Percentiles rank a stretch among this genome's conserved stretches.
phyloP scores from a whole-genome alignment of 2,113 vertebrate species.

The Prunella fulvescens region DNA sequence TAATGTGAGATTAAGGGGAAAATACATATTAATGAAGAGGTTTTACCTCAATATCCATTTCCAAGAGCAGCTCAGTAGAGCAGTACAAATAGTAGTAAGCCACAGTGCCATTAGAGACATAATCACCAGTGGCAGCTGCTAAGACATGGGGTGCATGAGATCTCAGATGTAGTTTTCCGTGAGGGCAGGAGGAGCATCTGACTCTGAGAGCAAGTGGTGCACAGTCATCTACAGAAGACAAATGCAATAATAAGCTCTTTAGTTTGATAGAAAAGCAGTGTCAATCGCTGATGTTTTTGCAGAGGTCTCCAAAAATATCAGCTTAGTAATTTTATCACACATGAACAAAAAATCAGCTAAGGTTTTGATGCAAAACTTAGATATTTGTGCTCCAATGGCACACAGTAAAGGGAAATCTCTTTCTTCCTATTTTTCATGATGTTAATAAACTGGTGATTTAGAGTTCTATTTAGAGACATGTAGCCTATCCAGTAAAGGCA shows the following conservation, averaged over 20 bases:
- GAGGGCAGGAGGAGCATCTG: neutral
- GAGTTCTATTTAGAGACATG: neutral
- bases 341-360: neutral
- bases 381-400: neutral
- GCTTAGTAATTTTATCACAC: neutral
- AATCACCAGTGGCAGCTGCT: neutral
- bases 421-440: neutral
- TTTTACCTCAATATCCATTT: neutral
- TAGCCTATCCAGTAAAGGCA: neutral
- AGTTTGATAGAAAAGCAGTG: neutral
- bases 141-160: neutral
- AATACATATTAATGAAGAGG: neutral
- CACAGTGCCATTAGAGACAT: neutral
- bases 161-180: neutral
- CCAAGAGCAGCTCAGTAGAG: neutral
- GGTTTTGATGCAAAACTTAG: neutral
- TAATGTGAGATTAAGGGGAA: neutral
- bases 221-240: neutral
- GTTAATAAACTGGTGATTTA: conserved; percentile 2
- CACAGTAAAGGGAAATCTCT: neutral
- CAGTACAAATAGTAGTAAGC: neutral
- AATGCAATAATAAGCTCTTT: neutral
- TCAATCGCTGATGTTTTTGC: neutral
- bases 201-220: neutral
- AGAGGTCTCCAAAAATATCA: neutral